Conservation (phyloP, 2,797 vertebrate species). For the Leuciscus waleckii region DNA sequence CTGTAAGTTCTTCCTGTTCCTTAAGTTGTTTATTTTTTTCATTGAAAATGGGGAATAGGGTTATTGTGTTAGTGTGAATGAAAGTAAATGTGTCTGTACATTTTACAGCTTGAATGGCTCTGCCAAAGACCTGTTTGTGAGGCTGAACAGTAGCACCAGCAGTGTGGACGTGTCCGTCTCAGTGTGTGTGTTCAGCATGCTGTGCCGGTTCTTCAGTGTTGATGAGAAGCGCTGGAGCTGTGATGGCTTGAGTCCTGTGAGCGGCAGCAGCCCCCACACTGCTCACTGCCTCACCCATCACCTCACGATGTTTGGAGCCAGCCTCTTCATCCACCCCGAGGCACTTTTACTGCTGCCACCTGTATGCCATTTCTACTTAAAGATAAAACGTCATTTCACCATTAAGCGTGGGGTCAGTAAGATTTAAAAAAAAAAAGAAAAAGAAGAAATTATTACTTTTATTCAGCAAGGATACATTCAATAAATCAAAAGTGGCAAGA, state of each 20-base stretch:
- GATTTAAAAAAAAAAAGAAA: not conserved
- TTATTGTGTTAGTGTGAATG: not conserved
- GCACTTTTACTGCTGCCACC: slow-evolving; percentile 79
- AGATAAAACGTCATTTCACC: not conserved
- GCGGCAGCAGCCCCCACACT: slow-evolving; percentile 74
- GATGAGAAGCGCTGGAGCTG: slow-evolving; percentile 76
- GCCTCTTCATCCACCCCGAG: slow-evolving; percentile 81
- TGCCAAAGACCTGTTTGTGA: slow-evolving; percentile 66
- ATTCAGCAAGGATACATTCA: not conserved
- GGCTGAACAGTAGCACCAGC: slow-evolving; percentile 68
- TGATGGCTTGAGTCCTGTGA: slow-evolving; percentile 77
- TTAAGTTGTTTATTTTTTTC: not conserved
- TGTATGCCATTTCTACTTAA: slow-evolving; percentile 60
- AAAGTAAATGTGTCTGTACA: not conserved
- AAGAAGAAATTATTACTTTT: not conserved
- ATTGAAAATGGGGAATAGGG: not conserved
- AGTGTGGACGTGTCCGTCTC: slow-evolving; percentile 63
- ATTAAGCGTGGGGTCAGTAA: not conserved
- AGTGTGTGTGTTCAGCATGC: slow-evolving; percentile 78
- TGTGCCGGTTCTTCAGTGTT: slow-evolving; percentile 80
- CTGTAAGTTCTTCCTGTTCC: slow-evolving; percentile 69
- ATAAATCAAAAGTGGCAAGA: not conserved
- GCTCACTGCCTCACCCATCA: slow-evolving; percentile 81
- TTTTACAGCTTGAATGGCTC: slow-evolving; percentile 69
- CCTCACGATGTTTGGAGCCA: slow-evolving; percentile 85